Percentiles rank a stretch among this genome's conserved stretches.
Conservation (phyloP, 2,113 vertebrate genomes). For the Penelope pileata region DNA sequence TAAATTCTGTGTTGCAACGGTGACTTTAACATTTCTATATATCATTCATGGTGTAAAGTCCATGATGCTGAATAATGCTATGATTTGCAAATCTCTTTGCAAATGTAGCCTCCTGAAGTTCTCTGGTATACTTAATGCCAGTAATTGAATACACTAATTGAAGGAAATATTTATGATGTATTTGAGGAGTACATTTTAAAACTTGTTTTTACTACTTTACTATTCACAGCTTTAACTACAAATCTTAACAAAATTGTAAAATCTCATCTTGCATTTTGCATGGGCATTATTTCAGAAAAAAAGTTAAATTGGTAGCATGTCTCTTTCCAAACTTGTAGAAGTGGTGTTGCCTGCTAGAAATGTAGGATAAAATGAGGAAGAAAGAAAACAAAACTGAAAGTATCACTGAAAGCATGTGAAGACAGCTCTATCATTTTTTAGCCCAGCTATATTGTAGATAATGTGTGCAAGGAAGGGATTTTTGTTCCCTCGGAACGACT, state of each 20-base stretch:
- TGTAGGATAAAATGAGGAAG: background rate
- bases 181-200: background rate
- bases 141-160: background rate
- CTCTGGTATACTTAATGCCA: background rate
- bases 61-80: background rate
- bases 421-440: background rate
- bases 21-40: background rate
- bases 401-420: accelerated
- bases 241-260: background rate
- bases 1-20: background rate
- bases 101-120: background rate
- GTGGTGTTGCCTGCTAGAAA: background rate
- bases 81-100: background rate
- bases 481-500: background rate
- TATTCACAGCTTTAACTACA: background rate
- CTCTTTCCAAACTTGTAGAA: background rate
- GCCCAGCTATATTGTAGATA: background rate
- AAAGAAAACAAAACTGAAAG: background rate
- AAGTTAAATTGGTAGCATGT: background rate
- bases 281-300: background rate
- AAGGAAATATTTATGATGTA: background rate
- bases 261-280: background rate
- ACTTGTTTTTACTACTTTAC: background rate
- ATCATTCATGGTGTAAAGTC: background rate
- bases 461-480: accelerated